Evolutionary conservation across 2,797 vertebrate genomes (phyloP).

Genomic region (Octomys mimax): DNA sequence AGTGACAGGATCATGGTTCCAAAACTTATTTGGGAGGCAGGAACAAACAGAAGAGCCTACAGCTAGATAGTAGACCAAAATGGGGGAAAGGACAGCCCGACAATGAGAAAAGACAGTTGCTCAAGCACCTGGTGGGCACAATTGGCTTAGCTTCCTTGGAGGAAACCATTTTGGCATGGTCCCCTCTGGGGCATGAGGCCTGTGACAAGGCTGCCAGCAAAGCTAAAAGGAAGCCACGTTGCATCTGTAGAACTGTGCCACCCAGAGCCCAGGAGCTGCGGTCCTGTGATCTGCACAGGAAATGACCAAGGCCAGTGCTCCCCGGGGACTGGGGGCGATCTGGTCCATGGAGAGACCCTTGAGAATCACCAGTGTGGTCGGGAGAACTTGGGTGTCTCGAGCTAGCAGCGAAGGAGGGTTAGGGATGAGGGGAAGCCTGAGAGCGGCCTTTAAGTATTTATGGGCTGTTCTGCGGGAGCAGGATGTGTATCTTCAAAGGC

Average conservation of each 20-base stretch:
- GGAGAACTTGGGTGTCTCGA: not conserved
- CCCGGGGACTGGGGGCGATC: accelerated
- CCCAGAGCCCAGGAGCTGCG: not conserved
- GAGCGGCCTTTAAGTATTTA: slow-evolving; percentile 1
- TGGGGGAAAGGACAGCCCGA: not conserved
- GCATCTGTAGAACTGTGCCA: not conserved
- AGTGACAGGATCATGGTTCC: not conserved
- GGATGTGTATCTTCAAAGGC: not conserved
- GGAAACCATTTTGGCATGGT: not conserved
- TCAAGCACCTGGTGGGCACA: not conserved
- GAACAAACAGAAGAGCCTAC: not conserved
- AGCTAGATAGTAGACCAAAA: not conserved
- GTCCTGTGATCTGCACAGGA: not conserved
- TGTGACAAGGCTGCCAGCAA: accelerated
- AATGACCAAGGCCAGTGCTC: accelerated
- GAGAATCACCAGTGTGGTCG: not conserved
- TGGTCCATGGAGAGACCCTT: accelerated
- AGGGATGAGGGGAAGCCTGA: not conserved
- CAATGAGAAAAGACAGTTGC: not conserved
- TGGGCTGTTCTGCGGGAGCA: not conserved
- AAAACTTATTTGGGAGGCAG: slow-evolving; percentile 19
- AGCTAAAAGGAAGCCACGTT: not conserved
- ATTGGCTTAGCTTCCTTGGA: not conserved
- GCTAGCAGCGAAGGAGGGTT: not conserved
- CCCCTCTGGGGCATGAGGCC: not conserved